These are phyloP conservation scores for Erythrocercus mccallii DNA, from an alignment of 2,113 vertebrate genomes.

Conservation along the genomic window DNA sequence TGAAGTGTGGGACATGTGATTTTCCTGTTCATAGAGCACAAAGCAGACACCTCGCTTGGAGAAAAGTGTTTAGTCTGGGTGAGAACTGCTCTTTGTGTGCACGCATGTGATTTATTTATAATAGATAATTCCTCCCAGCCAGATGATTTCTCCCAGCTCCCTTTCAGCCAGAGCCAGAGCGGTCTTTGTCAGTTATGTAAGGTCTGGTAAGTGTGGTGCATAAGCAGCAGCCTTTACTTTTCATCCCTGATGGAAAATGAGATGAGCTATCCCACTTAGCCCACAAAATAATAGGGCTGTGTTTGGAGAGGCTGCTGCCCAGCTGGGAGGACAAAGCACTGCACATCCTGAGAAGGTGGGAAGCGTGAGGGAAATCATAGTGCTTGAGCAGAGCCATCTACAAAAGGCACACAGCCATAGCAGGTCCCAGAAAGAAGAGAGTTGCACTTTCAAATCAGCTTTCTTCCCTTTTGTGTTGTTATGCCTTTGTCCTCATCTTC, in stretches of 20 bases:
- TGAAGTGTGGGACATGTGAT: not conserved
- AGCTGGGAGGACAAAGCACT: conserved; percentile 5
- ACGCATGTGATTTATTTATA: conserved; percentile 10
- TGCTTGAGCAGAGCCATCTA: not conserved
- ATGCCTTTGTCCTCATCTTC: not conserved
- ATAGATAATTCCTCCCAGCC: conserved; percentile 23
- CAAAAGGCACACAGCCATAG: not conserved
- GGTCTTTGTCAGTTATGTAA: not conserved
- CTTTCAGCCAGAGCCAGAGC: conserved; percentile 19
- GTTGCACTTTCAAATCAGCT: not conserved
- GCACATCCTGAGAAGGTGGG: not conserved
- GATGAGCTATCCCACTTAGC: not conserved
- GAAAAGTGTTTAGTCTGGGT: conserved; percentile 57
- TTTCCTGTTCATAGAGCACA: conserved; percentile 30
- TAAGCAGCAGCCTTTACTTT: conserved; percentile 36
- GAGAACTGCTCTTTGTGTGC: conserved; percentile 44
- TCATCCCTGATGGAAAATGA: not conserved
- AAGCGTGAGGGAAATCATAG: not conserved
- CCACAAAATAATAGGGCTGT: conserved; percentile 8
- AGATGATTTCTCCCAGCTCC: conserved; percentile 39
- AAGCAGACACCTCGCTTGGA: conserved; percentile 48
- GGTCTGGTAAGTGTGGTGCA: conserved; percentile 5
- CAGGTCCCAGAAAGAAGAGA: not conserved
- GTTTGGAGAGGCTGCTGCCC: conserved; percentile 17
- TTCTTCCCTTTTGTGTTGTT: not conserved